These are phyloP conservation scores for Epirrhoe tristata DNA, from an alignment of 2,888 invertebrate genomes.

Conservation along the genomic window DNA sequence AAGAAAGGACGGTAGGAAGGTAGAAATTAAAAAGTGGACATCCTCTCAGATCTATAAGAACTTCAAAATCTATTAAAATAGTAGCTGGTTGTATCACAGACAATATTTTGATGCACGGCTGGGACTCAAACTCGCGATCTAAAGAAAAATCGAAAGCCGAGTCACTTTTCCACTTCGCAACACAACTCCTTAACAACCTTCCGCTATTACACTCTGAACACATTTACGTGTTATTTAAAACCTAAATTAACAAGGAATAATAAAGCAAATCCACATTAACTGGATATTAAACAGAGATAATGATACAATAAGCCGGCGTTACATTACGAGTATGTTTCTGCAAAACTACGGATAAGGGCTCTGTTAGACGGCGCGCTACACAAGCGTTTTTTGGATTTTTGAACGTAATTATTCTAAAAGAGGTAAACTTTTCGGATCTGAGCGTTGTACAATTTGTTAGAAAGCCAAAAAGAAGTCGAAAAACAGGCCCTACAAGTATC, in stretches of 20 bases:
- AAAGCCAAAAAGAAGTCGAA: no score
- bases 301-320: slow-evolving; percentile 31
- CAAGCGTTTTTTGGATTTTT: background rate
- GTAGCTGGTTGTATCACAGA: no score
- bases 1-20: no score
- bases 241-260: slow-evolving; percentile 25
- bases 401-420: no score
- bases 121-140: background rate
- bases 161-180: background rate
- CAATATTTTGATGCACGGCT: no score
- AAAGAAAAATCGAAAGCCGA: background rate
- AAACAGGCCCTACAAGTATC: no score
- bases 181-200: background rate
- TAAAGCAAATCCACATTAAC: slow-evolving; percentile 18
- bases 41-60: no score
- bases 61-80: no score
- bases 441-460: no score
- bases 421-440: no score
- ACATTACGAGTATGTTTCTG: slow-evolving; percentile 27
- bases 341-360: slow-evolving; percentile 31
- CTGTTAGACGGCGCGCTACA: background rate
- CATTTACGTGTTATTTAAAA: slow-evolving; percentile 12
- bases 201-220: background rate
- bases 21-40: no score
- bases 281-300: slow-evolving; percentile 26